A percentile compares a stretch with the other conserved stretches of the same genome.
Conservation (phyloP, 2,888 invertebrate species). For the Liposcelis brunnea region DNA sequence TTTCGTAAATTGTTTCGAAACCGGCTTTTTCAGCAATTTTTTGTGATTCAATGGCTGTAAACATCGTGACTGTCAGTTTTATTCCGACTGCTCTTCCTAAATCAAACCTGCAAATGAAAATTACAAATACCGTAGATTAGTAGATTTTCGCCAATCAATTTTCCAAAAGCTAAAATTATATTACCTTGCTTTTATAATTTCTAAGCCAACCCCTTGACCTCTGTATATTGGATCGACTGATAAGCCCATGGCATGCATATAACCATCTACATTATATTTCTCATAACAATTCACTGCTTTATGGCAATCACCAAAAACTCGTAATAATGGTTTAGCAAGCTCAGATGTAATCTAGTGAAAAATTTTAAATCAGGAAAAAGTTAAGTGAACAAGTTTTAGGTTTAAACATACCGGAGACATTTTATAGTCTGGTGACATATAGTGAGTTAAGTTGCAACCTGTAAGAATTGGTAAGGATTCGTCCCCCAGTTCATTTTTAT, state of each 20-base stretch:
- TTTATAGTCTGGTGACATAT: too few relatives aligned
- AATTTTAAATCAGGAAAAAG: neutral
- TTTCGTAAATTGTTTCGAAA: constrained; percentile 26
- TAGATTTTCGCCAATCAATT: too few relatives aligned
- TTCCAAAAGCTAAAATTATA: too few relatives aligned
- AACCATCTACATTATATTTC: constrained; percentile 27
- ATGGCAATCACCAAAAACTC: too few relatives aligned
- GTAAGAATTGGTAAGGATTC: constrained; percentile 22
- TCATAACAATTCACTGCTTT: constrained; percentile 31
- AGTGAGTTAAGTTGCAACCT: constrained; percentile 22
- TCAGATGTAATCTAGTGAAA: constrained; percentile 24
- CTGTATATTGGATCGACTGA: constrained; percentile 31
- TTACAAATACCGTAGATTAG: too few relatives aligned
- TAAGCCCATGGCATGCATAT: constrained; percentile 31
- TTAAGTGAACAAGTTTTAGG: too few relatives aligned
- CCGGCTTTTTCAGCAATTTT: constrained; percentile 33
- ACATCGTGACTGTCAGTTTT: constrained; percentile 32
- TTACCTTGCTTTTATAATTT: constrained; percentile 30
- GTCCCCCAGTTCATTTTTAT: constrained; percentile 19
- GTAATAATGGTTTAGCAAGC: too few relatives aligned
- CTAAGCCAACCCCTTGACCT: constrained; percentile 29
- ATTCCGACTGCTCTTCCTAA: constrained; percentile 32
- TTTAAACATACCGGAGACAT: too few relatives aligned
- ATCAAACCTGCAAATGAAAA: constrained; percentile 29
- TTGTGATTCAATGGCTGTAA: constrained; percentile 35